These are phyloP conservation scores for Isichthys henryi DNA, from an alignment of 2,113 vertebrate species.

Conservation along the genomic window DNA sequence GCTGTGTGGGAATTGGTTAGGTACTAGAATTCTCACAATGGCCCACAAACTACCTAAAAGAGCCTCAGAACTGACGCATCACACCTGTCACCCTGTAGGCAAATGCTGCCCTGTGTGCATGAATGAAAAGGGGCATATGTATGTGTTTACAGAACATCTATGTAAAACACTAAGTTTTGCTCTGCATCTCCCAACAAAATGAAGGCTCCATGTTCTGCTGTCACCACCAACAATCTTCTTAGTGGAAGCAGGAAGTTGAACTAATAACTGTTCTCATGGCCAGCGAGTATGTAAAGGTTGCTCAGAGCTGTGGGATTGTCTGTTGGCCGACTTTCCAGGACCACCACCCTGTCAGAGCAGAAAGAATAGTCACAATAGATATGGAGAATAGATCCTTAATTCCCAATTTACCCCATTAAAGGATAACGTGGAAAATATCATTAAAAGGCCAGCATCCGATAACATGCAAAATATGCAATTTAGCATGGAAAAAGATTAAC, in stretches of 20 bases:
- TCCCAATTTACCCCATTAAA: neutral
- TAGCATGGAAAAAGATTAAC: neutral
- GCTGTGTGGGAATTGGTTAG: slow-evolving; percentile 71
- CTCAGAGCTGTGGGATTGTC: slow-evolving; percentile 88
- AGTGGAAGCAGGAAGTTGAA: slow-evolving; percentile 22
- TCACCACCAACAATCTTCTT: neutral
- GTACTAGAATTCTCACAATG: slow-evolving; percentile 72
- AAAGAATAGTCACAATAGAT: neutral
- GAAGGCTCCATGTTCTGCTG: slow-evolving; percentile 28
- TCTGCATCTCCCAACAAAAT: slow-evolving; percentile 32
- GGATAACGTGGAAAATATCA: neutral
- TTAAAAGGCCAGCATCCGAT: neutral
- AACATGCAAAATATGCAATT: neutral
- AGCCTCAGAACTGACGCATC: neutral
- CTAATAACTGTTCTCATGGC: slow-evolving; percentile 98
- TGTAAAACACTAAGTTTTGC: slow-evolving; percentile 11
- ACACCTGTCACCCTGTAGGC: neutral
- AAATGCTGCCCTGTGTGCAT: neutral
- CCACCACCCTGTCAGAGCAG: slow-evolving; percentile 75
- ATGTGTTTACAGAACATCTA: neutral
- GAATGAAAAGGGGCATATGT: neutral
- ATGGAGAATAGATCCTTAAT: neutral
- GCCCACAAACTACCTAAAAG: slow-evolving; percentile 54
- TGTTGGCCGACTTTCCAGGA: slow-evolving; percentile 90
- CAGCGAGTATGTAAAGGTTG: slow-evolving; percentile 97